Evolutionary conservation across 2,797 vertebrate species (phyloP).

Genomic region (Sebastes aleutianus): DNA sequence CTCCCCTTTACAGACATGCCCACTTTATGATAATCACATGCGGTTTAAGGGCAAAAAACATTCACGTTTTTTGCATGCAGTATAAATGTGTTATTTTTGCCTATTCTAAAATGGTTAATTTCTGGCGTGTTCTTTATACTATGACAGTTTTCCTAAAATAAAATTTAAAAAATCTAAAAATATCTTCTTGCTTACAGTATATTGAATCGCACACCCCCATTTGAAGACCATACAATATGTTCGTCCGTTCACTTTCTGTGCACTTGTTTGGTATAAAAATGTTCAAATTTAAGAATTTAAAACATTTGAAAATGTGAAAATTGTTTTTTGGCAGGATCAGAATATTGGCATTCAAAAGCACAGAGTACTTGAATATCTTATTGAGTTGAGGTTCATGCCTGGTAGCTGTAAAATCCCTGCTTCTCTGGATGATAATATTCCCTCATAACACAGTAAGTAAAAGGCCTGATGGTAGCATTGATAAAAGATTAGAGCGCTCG

Average conservation of each 20-base stretch:
- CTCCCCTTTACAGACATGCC: no score
- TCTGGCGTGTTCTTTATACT: no score
- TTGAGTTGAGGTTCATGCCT: background rate
- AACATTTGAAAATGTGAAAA: background rate
- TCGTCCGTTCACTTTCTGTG: background rate
- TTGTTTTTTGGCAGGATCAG: background rate
- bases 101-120: no score
- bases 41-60: no score
- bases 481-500: background rate
- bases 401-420: background rate
- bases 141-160: no score
- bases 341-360: background rate
- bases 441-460: background rate
- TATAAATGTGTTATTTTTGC: no score
- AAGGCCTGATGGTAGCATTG: background rate
- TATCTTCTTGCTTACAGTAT: no score
- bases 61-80: no score
- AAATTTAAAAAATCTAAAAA: no score
- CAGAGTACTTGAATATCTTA: background rate
- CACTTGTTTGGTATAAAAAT: background rate
- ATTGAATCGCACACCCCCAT: no score
- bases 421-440: background rate
- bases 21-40: no score
- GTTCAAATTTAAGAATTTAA: background rate
- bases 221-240: no score